Evolutionary conservation across 2,113 vertebrate genomes (phyloP), one percentile per base, ranked within the genome.

Genomic region (Phainopepla nitens): DNA sequence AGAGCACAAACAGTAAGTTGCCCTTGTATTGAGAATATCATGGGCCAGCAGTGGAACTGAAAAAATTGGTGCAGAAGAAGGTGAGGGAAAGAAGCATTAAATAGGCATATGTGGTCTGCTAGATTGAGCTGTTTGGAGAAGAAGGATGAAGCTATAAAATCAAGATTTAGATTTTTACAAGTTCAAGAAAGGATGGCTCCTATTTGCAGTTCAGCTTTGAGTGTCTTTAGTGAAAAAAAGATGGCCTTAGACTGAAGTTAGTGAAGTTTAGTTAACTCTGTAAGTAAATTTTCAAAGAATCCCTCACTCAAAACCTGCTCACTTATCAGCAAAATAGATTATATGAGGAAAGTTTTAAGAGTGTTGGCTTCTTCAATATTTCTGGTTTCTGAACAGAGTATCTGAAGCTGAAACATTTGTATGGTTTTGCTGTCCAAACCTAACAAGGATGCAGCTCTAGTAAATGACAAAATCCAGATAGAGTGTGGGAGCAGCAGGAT

Each of bases 381-480:
- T 86, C 44, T 87, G 23, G 2, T 64, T 93, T 89, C 84, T 86
- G 56, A 95, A 82, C 12, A 62, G 61, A 65, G 14, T 42, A 47
- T 70, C 33, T 53, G 50, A 93, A 42, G 58, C 45, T 82, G 77
- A 53, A 89, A 71, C 36, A 51, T 61, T 92, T 88, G 7, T 31
- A 61, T 33, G 20, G 44, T 62, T 93, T 88, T 93, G 35, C 54
- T 94, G 94, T 95, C 56, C 41, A 65, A 79, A 76, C 47, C 13
- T 93, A 82, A 29, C 56, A 83, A 64, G 60, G 54, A 36, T 84
- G 56, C 25, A 94, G 78, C 14, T 79, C 22, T 45, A 70, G 53
- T 91, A 87, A 95, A 96, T 96, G 95, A 94, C 95, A 96, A 97
- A 97, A 96, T 87, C 82, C 96, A 97, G 95, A 96, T 60, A 95